Base-by-base conservation (phyloP, 2,113 vertebrate genomes). In the Dromiciops gliroides region DNA sequence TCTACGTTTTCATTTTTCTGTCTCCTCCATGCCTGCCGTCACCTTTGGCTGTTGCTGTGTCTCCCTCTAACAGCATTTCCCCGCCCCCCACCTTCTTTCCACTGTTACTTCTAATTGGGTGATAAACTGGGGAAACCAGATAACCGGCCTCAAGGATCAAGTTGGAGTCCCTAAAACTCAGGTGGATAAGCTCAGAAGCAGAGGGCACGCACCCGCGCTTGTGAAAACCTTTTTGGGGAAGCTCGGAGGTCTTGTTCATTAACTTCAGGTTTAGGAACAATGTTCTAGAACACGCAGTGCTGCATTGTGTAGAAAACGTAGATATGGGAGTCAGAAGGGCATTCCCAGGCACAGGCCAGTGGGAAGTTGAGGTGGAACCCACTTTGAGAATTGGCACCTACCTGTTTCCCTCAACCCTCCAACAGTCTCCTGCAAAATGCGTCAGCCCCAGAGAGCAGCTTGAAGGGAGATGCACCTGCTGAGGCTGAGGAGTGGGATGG, bases 1-100 rank as follows among this genome's bases (percentile, higher is more conserved):
- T 44, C 60, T 92, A 48, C 89, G 83, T 95, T 23, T 93, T 96
- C 94, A 95, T 92, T 93, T 94, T 89, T 28, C 75, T 91, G 83
- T 90, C 95, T 8, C 48, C 92, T 56, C 94, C 92, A n/a, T 3
- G 60, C 53, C 90, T 89, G 44, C 90, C 93, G 52, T 94, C 95
- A 60, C 53, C 90, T 95, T 89, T 47, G 53, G 49, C 89, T 56
- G 8, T 50, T 96, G 37, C 3, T 26, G 37, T 93, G 53, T 83
- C 37, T 83, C 37, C 67, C 37, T 75, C 67, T 83, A 83, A 83
- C 37, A 37, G 26, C 93, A n/a, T n/a, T 91, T 23, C 53, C 92
- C 75, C 49, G 26, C 44, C 92, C 92, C 92, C 48, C 89, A 50
- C 93, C 51, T 95, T 52, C 0, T 90, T 31, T 53, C 52, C 24